phyloP scores from a whole-genome alignment of 2,113 vertebrate genomes.

The Nannobrachium achirus region DNA sequence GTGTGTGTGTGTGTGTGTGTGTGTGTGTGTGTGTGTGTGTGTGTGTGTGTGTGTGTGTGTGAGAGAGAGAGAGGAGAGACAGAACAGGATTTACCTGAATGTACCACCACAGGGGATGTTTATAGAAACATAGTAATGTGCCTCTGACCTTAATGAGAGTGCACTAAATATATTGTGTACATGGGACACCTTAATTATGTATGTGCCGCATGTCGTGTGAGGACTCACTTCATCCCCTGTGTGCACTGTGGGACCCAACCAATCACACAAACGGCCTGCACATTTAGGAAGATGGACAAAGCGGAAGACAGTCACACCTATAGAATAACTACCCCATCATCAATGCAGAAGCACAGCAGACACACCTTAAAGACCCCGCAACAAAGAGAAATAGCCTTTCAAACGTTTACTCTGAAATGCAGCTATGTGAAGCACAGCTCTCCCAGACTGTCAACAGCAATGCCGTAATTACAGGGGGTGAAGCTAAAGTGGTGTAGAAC shows the following conservation, averaged over 20 bases:
- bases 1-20: background rate
- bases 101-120: conserved; percentile 1
- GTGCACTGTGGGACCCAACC: too few species aligned
- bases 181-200: background rate
- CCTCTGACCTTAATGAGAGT: background rate
- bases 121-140: background rate
- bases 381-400: conserved; percentile 11
- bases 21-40: too few species aligned
- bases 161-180: background rate
- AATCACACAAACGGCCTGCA: background rate
- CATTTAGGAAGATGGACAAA: background rate
- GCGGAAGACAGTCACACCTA: background rate
- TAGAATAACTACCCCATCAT: background rate
- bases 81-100: background rate
- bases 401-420: conserved; percentile 29
- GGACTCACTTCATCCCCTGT: too few species aligned
- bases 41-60: background rate
- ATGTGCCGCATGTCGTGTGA: too few species aligned
- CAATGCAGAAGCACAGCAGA: background rate
- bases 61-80: background rate
- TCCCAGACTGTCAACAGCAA: background rate
- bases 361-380: conserved; percentile 9
- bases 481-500: conserved; percentile 2
- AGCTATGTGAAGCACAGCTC: background rate
- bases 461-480: background rate